Evolutionary conservation across 2,888 invertebrate species (phyloP), one percentile per base, ranked within the genome.

Genomic region (Drosophila gaucha): DNA sequence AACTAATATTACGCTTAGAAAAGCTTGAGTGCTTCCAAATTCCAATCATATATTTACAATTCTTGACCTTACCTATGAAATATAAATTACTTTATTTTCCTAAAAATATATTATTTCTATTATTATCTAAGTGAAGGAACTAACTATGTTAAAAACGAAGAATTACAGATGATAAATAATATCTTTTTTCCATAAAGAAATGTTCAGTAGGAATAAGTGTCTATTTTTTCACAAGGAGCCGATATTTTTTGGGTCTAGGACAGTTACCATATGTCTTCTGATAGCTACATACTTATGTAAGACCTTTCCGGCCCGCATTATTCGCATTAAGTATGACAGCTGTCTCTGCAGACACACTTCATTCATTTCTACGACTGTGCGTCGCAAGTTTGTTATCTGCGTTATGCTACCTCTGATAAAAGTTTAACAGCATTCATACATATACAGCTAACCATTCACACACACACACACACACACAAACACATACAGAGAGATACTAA

Each of bases 351-450:
- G 57, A 38, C 46, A 16, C 14, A 62, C 56, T 58, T 44, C 58
- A 69, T 74, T 69, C 51, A 47, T 59, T 56, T 69, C 70, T 58
- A 49, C 68, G 36, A 31, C 43, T 55, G 30, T 52, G 44, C 36
- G 73, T 74, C 35, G 43, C 76, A 58, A 66, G 62, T 41, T 52
- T 60, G 54, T 65, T 58, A 56, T 38, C 57, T 65, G 8, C 31
- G 59, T 55, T 51, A 30, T 57, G 66, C 28, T 54, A 41, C 56
- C 67, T 41, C 52, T 41, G 43, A 36, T 46, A 63, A 47, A 50
- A 74, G 69, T 47, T 57, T 44, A 63, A 46, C 52, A 38, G 47
- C 46, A 57, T 46, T 33, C 14, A 55, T 1, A 12, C 5, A 46
- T 8, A 39, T 10, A 50, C n/a, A n/a, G n/a, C n/a, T 16, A 33